A percentile compares a stretch with the other conserved stretches of the same genome.
Evolutionary conservation across 1,140 invertebrate species (phyloP).

Genomic region (Listronotus bonariensis): DNA sequence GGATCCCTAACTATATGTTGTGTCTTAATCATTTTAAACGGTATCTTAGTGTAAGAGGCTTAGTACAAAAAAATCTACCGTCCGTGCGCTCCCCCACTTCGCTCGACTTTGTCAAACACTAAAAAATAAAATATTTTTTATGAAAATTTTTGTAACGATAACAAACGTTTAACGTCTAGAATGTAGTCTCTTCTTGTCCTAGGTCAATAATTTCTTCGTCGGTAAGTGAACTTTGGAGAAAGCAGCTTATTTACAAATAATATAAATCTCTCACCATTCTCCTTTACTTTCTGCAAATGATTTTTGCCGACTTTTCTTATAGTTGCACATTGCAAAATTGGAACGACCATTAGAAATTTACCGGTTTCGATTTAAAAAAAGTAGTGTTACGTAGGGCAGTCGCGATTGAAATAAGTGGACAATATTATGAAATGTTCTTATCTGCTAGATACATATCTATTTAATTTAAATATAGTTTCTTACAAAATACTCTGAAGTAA

Average conservation of each 20-base stretch:
- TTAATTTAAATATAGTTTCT: slow-evolving; percentile 7
- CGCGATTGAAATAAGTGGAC: slow-evolving; percentile 1
- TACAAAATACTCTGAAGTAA: slow-evolving; percentile 10
- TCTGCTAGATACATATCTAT: slow-evolving; percentile 18
- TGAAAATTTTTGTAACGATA: too few relatives aligned
- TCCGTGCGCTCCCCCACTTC: too few relatives aligned
- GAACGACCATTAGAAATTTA: slow-evolving; percentile 27
- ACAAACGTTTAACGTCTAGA: too few relatives aligned
- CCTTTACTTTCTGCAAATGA: slow-evolving; percentile 18
- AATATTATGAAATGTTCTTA: slow-evolving; percentile 21
- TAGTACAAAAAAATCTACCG: too few relatives aligned
- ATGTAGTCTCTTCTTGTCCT: slow-evolving; percentile 4
- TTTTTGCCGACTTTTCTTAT: slow-evolving; percentile 7
- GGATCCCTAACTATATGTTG: too few relatives aligned
- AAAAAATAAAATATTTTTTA: too few relatives aligned
- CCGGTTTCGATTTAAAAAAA: slow-evolving; percentile 24
- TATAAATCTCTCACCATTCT: slow-evolving; percentile 20
- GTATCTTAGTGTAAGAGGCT: too few relatives aligned
- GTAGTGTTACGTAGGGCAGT: slow-evolving; percentile 12
- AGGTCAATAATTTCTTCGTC: slow-evolving; percentile 28
- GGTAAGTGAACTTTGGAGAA: slow-evolving; percentile 26
- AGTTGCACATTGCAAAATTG: slow-evolving; percentile 25
- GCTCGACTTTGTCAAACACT: too few relatives aligned
- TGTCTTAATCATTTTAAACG: too few relatives aligned
- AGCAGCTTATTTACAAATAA: slow-evolving; percentile 22